phyloP scores from a whole-genome alignment of 2,797 vertebrate species.

The Oryzias sinensis region DNA sequence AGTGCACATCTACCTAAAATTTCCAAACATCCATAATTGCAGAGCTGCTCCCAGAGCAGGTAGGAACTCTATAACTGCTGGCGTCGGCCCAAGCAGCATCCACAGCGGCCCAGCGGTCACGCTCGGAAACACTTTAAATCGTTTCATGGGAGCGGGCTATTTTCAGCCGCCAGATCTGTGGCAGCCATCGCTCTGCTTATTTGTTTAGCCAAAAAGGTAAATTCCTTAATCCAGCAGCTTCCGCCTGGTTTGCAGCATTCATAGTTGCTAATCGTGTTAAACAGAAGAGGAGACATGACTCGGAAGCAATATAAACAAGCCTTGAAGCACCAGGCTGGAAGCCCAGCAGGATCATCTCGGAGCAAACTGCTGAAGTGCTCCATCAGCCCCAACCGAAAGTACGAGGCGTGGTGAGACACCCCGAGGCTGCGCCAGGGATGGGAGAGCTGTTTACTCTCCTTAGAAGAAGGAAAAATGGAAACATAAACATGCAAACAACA shows the following conservation, averaged over 20 bases:
- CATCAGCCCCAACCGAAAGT: conserved; percentile 20
- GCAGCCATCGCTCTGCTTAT: conserved; percentile 38
- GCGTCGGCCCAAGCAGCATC: conserved; percentile 56
- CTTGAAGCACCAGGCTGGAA: conserved; percentile 38
- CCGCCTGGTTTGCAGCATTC: conserved; percentile 43
- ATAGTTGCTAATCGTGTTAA: conserved; percentile 60
- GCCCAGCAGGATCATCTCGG: conserved; percentile 49
- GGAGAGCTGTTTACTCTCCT: conserved; percentile 20
- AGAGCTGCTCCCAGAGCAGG: conserved; percentile 47
- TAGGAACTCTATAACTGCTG: conserved; percentile 47
- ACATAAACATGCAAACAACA: conserved; percentile 32
- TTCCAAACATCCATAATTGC: conserved; percentile 41
- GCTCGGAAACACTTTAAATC: conserved; percentile 56
- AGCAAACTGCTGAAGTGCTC: conserved; percentile 34
- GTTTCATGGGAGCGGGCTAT: conserved; percentile 41
- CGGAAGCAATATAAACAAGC: conserved; percentile 51
- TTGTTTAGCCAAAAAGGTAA: conserved; percentile 43
- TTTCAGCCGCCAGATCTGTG: conserved; percentile 28
- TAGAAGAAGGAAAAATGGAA: conserved; percentile 18
- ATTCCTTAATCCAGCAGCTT: conserved; percentile 22
- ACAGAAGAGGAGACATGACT: conserved; percentile 51
- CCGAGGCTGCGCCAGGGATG: conserved; percentile 14
- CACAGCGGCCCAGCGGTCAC: conserved; percentile 54
- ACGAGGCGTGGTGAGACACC: conserved; percentile 18
- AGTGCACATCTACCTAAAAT: conserved; percentile 35